Conservation (phyloP, 2,797 vertebrate genomes). For the Tiaroga cobitis region DNA sequence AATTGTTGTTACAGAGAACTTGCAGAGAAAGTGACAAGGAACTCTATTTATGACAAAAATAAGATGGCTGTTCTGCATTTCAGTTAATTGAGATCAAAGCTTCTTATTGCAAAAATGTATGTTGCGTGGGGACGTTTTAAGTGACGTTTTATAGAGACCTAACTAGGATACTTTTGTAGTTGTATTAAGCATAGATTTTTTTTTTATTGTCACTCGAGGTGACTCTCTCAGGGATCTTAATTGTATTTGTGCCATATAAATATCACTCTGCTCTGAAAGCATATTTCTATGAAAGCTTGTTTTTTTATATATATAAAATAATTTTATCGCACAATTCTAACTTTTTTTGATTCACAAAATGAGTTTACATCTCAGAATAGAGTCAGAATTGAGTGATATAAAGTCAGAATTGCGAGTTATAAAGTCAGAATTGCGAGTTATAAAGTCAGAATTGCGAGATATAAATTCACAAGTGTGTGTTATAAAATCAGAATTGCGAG, state of each 20-base stretch:
- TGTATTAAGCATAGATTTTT: not conserved
- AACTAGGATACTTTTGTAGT: not conserved
- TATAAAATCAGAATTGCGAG: no score
- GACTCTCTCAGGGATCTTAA: not conserved
- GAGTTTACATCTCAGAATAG: no score
- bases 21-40: not conserved
- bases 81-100: no score
- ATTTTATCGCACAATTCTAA: no score
- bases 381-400: no score
- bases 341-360: no score
- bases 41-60: not conserved
- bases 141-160: not conserved
- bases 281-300: not conserved
- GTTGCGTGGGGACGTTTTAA: not conserved
- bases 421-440: no score
- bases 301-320: no score
- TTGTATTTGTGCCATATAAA: not conserved
- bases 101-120: not conserved
- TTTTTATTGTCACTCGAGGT: not conserved
- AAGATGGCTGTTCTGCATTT: not conserved
- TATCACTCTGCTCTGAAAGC: not conserved
- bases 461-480: no score
- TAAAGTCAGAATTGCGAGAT: no score
- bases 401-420: no score
- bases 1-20: no score